Base-by-base conservation (phyloP, 1,140 invertebrate species). In the Halictus rubicundus region DNA sequence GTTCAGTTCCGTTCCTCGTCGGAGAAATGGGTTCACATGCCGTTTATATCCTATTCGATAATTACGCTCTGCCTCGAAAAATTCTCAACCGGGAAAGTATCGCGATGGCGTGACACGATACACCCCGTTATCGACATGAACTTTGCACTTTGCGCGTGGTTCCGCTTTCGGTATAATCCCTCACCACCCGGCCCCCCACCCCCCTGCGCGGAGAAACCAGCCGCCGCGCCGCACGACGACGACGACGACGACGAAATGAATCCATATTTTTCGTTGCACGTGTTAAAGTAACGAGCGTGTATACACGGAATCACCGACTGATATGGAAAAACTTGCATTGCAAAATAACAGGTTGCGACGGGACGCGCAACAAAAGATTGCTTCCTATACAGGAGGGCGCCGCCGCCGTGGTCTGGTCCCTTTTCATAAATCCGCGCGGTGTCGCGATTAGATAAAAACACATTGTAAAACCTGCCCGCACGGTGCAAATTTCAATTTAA, bases 51-150 rank as follows among this genome's bases (percentile, higher is more conserved):
- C 84, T n/a, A 74, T 86, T 87, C 86, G 84, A 91, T 91, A 88
- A 85, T 90, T 90, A 89, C 88, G 84, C 85, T 42, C 39, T 88
- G 75, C 79, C 84, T 78, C 63, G 80, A 85, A 85, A 90, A 90
- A 88, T 87, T 88, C 85, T 82, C 81, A 82, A 72, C 84, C 75
- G 70, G 84, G 81, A 85, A 89, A 89, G 85, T 89, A 91, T 90
- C 79, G 81, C 83, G 88, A 89, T 87, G 85, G 83, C 83, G 69
- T 88, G 91, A 90, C 91, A 90, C 88, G 91, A 92, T 92, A 92
- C 88, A 92, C 87, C 32, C 91, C 87, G 90, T 92, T 92, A 93
- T 92, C 90, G 91, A 90, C 91, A 90, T 90, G 89, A 92, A 92
- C 83, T 89, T 90, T 85, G 83, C 82, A 88, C 78, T 81, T 83